Base-by-base conservation (phyloP, 2,888 invertebrate species). In the Rhagophthalmus giganteus region DNA sequence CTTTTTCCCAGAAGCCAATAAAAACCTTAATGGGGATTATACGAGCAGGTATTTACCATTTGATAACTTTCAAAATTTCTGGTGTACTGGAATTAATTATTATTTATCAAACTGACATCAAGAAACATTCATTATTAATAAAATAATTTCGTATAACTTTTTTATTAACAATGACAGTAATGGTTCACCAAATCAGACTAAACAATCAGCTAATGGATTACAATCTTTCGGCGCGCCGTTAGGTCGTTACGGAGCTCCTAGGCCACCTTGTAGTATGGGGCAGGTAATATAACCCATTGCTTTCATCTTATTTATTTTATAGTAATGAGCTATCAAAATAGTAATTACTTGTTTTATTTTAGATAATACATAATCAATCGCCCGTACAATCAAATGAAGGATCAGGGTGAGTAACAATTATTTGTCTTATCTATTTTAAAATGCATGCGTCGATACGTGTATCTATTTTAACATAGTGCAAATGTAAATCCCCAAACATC, bases 231-330 rank as follows among this genome's bases (percentile, higher is more conserved):
- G 72, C 61, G 69, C 75, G 55, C 73, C 76, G 37, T 77, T 76
- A 58, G 83, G 83, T 54, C 78, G 85, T 55, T 84, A 84, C 66
- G 84, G 81, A 37, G 84, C 84, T 11, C 78, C 78, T 27, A 77
- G 82, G 61, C 84, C 84, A 55, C 78, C 78, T 41, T 84, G 84
- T 76, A 84, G 83, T 60, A 84, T 85, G 83, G 84, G 82, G 61
- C 81, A 82, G 78, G 84, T 85, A 72, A 62, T 33, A n/a, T n/a
- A n/a, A n/a, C n/a, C n/a, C n/a, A n/a, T n/a, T n/a, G n/a, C n/a
- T 28, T 24, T 4, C 10, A 13, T n/a, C 10, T 9, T 9, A 7
- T 15, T 7, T 12, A 34, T 12, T 34, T 7, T n/a, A 44, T 34
- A 16, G 10, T 14, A 13, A 14, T 6, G 9, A 13, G 15, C 7